phyloP scores from a whole-genome alignment of 2,797 vertebrate species.

The Etheostoma nigrum region DNA sequence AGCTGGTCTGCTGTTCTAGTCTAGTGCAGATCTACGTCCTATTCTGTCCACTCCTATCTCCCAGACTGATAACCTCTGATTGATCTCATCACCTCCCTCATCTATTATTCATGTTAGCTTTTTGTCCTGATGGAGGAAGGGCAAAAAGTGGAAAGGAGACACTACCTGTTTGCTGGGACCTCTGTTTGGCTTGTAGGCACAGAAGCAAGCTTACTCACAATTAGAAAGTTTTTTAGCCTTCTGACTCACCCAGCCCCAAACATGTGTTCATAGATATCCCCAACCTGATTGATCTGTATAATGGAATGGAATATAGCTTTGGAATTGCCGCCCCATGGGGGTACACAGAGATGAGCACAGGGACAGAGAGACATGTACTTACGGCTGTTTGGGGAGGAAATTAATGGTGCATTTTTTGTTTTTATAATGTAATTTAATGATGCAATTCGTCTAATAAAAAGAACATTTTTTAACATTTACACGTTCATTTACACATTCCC shows the following conservation, averaged over 20 bases:
- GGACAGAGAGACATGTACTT: constrained; percentile 94
- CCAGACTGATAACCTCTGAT: constrained; percentile 79
- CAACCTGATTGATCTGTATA: constrained; percentile 93
- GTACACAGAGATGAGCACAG: constrained; percentile 91
- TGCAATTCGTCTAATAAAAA: constrained; percentile 99
- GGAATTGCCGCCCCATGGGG: constrained; percentile 90
- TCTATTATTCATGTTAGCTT: constrained; percentile 81
- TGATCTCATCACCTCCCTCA: constrained; percentile 79
- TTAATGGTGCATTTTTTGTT: constrained; percentile 99
- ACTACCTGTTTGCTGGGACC: constrained; percentile 68
- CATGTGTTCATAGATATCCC: constrained; percentile 88
- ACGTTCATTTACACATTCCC: constrained; percentile 81
- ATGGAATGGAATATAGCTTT: constrained; percentile 92
- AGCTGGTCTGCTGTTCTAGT: constrained; percentile 62
- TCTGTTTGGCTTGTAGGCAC: constrained; percentile 32
- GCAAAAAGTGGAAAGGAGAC: constrained; percentile 63
- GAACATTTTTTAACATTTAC: constrained; percentile 90
- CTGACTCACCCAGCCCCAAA: constrained; percentile 84
- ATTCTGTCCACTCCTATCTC: constrained; percentile 78
- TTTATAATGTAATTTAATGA: constrained; percentile 99
- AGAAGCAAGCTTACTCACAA: constrained; percentile 66
- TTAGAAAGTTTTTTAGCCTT: constrained; percentile 93
- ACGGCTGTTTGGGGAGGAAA: constrained; percentile 96
- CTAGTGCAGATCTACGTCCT: constrained; percentile 65
- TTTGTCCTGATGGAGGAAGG: constrained; percentile 72